Conservation (phyloP, 2,113 vertebrate species). For the Heptranchias perlo region DNA sequence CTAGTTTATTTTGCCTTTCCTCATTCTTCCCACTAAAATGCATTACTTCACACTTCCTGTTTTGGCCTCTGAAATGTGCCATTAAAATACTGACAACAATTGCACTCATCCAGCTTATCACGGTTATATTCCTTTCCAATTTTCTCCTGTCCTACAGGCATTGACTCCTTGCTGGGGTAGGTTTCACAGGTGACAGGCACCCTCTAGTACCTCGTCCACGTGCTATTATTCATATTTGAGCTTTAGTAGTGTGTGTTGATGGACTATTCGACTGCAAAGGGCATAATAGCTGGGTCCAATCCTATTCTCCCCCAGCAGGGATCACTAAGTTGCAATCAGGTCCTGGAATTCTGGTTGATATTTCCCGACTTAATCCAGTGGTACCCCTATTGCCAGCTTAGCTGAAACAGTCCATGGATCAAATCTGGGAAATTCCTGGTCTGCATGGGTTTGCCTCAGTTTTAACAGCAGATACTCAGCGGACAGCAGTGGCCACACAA, state of each 20-base stretch:
- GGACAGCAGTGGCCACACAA: background rate
- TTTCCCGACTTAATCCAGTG: background rate
- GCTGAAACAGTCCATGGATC: background rate
- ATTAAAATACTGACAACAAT: background rate
- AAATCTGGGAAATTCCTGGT: background rate
- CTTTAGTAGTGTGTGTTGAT: background rate
- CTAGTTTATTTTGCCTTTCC: too few species aligned
- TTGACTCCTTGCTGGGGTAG: background rate
- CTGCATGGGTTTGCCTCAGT: background rate
- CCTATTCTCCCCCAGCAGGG: background rate
- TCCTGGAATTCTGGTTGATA: background rate
- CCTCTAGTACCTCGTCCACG: too few species aligned
- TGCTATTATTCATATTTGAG: background rate
- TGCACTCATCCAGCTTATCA: background rate
- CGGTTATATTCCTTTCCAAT: background rate
- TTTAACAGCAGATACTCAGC: background rate
- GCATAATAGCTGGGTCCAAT: background rate
- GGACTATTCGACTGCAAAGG: background rate
- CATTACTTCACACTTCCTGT: too few species aligned
- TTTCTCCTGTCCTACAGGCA: background rate
- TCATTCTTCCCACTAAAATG: too few species aligned
- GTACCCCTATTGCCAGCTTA: background rate
- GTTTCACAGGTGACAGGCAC: background rate
- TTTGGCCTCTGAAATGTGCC: background rate
- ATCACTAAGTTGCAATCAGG: background rate